phyloP scores from a whole-genome alignment of 2,113 vertebrate genomes.

The Poeciliopsis retropinna region DNA sequence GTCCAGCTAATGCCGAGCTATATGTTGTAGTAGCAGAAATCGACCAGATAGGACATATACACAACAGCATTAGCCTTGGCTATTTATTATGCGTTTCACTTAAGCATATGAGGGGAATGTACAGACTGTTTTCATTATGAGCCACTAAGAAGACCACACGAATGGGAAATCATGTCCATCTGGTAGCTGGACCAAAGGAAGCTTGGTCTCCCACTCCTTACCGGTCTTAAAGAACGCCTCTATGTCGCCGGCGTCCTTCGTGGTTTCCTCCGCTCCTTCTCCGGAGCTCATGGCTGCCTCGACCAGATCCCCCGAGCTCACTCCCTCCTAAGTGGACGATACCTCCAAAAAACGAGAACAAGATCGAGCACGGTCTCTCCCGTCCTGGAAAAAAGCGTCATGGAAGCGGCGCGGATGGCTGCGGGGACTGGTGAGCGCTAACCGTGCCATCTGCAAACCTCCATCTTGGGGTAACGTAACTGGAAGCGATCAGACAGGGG shows the following conservation, averaged over 20 bases:
- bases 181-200: slow-evolving; percentile 13
- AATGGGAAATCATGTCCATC: slow-evolving; percentile 61
- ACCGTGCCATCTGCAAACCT: slow-evolving; percentile 75
- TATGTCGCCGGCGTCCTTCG: slow-evolving; percentile 93
- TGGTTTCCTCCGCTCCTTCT: slow-evolving; percentile 90
- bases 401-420: slow-evolving; percentile 66
- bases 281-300: slow-evolving; percentile 87
- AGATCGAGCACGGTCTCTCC: slow-evolving; percentile 58
- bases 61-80: background rate
- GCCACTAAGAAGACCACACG: slow-evolving; percentile 27
- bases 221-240: slow-evolving; percentile 91
- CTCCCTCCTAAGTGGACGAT: slow-evolving; percentile 58
- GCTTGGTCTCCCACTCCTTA: slow-evolving; percentile 55
- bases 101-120: background rate
- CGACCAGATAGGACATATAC: background rate
- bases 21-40: background rate
- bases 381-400: slow-evolving; percentile 59
- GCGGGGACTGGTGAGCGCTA: slow-evolving; percentile 51
- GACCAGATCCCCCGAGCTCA: slow-evolving; percentile 59
- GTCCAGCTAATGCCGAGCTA: slow-evolving; percentile 35
- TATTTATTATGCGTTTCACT: background rate
- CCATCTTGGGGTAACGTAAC: slow-evolving; percentile 79
- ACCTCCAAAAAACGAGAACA: slow-evolving; percentile 46
- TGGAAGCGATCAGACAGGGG: slow-evolving; percentile 69
- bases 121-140: background rate